Conservation (phyloP, 35 echinoderm and acorn worm species). For the Ptychodera flava region DNA sequence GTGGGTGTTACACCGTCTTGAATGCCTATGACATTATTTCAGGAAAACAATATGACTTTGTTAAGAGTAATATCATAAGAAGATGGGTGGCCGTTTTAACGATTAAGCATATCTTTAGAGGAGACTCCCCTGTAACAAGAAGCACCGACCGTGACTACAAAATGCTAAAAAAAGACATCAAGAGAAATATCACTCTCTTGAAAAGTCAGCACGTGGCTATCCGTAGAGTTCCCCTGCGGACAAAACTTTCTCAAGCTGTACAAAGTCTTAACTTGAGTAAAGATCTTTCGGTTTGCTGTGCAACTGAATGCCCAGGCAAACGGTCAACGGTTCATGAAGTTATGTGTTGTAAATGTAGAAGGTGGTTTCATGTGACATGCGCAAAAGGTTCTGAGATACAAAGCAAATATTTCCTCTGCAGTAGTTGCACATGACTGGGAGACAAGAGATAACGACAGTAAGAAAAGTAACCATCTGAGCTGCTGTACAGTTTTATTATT, state of each 20-base stretch:
- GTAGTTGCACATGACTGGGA: no score
- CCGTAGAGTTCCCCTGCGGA: background rate
- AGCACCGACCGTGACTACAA: background rate
- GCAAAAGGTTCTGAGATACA: background rate
- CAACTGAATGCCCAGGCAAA: background rate
- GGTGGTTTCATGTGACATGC: slow-evolving; percentile 12
- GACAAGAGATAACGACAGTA: background rate
- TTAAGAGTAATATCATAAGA: background rate
- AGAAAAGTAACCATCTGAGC: background rate
- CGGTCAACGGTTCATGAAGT: background rate
- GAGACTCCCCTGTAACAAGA: background rate
- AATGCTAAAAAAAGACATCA: background rate
- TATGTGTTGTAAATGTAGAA: background rate
- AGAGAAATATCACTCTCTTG: background rate
- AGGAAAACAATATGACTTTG: background rate
- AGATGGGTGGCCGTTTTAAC: background rate
- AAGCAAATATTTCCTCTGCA: no score
- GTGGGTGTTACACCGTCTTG: slow-evolving; percentile 9
- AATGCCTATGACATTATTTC: slow-evolving; percentile 8
- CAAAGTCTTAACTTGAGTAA: background rate
- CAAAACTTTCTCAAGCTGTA: background rate
- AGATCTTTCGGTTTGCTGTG: background rate
- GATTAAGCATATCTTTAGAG: background rate
- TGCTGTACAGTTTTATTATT: no score
- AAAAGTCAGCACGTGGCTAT: background rate